A percentile compares a stretch with the other conserved stretches of the same genome.
Evolutionary conservation across 2,797 vertebrate genomes (phyloP).

Genomic region (Hypotaenidia philippensis): DNA sequence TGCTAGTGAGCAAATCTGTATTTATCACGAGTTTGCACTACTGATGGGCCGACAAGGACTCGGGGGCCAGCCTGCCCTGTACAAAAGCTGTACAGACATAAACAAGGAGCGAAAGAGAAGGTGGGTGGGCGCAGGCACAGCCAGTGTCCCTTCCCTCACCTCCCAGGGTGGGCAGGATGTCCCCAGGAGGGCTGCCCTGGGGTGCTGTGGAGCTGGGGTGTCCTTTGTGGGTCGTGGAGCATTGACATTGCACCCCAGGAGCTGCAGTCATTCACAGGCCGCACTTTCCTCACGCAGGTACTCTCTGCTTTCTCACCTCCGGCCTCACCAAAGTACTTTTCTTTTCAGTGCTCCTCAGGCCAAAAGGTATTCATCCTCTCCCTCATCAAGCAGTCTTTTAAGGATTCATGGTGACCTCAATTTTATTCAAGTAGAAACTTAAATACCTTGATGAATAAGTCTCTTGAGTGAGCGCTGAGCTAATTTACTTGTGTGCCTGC

Average conservation of each 20-base stretch:
- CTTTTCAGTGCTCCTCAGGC: not conserved
- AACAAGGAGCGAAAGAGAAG: not conserved
- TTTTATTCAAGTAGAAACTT: not conserved
- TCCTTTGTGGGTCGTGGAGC: fast-evolving
- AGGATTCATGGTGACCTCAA: not conserved
- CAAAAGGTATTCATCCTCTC: not conserved
- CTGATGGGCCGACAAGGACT: no score
- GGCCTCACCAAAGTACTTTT: not conserved
- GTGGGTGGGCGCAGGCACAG: not conserved
- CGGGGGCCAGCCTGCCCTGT: not conserved
- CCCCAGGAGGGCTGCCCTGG: no score
- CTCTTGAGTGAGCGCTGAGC: not conserved
- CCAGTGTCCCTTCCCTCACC: not conserved
- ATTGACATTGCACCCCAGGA: not conserved
- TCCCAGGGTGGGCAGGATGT: fast-evolving
- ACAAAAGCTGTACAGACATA: not conserved
- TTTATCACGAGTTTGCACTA: not conserved
- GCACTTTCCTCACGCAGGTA: fast-evolving
- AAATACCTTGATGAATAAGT: not conserved
- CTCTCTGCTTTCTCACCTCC: not conserved
- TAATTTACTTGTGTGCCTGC: not conserved
- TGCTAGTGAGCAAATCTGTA: not conserved
- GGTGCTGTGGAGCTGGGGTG: not conserved
- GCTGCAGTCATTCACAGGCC: not conserved
- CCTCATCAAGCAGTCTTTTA: not conserved